Percentiles rank a stretch among this genome's conserved stretches.
These are phyloP conservation scores for Yponomeuta malinellus DNA, from an alignment of 2,888 invertebrate genomes.

Conservation along the genomic window DNA sequence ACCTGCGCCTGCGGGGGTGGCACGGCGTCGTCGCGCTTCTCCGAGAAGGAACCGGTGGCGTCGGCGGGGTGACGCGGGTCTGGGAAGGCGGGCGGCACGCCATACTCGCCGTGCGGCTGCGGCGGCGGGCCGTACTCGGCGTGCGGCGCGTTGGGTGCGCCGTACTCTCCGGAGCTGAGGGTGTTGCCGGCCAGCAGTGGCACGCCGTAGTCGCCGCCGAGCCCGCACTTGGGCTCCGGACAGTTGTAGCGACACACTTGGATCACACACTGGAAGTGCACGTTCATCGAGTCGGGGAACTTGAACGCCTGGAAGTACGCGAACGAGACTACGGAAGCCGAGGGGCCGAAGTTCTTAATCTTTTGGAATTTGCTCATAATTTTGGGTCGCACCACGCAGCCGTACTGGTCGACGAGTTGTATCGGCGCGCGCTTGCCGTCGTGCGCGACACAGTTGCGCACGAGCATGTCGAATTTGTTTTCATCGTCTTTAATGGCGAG, in stretches of 20 bases:
- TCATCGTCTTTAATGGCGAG: slow-evolving; percentile 96
- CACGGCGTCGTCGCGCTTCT: slow-evolving; percentile 86
- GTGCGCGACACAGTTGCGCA: slow-evolving; percentile 95
- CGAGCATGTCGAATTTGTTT: slow-evolving; percentile 96
- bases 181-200: slow-evolving; percentile 79
- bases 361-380: slow-evolving; percentile 97
- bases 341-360: slow-evolving; percentile 96
- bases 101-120: slow-evolving; percentile 80
- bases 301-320: slow-evolving; percentile 98
- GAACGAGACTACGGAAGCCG: slow-evolving; percentile 94
- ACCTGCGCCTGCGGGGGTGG: slow-evolving; percentile 89
- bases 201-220: slow-evolving; percentile 80
- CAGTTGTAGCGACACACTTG: slow-evolving; percentile 96
- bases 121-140: slow-evolving; percentile 84
- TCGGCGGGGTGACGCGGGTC: slow-evolving; percentile 93
- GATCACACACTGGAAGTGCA: slow-evolving; percentile 97
- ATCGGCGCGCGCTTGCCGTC: slow-evolving; percentile 96
- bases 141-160: slow-evolving; percentile 69
- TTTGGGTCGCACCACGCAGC: slow-evolving; percentile 94
- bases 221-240: slow-evolving; percentile 91
- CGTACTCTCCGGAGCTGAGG: slow-evolving; percentile 79
- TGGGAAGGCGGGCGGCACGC: slow-evolving; percentile 87
- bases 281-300: slow-evolving; percentile 97
- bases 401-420: slow-evolving; percentile 93
- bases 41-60: slow-evolving; percentile 87